Evolutionary conservation across 2,797 vertebrate genomes (phyloP).

Genomic region (Eospalax fontanierii): DNA sequence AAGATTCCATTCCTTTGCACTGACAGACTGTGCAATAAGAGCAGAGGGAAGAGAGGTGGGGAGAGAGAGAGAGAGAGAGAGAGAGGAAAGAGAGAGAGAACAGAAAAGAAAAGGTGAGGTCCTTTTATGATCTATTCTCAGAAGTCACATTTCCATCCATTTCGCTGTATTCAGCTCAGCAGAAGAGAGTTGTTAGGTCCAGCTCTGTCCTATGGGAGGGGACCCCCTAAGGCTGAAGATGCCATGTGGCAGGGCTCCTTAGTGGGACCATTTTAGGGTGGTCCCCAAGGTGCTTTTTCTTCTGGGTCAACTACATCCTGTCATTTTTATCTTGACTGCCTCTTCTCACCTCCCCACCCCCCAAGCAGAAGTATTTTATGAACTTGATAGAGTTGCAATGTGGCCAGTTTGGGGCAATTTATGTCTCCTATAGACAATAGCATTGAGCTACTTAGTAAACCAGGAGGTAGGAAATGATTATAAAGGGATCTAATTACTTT

Average conservation of each 20-base stretch:
- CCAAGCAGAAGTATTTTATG: conserved; percentile 41
- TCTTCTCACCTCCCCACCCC: background rate
- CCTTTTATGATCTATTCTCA: background rate
- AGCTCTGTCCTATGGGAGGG: background rate
- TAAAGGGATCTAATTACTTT: conserved; percentile 82
- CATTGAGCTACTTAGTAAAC: conserved; percentile 78
- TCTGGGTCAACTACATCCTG: background rate
- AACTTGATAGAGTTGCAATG: conserved; percentile 68
- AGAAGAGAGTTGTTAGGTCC: conserved; percentile 23
- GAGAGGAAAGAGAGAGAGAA: background rate
- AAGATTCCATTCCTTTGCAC: background rate
- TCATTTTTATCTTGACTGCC: background rate
- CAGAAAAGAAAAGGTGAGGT: background rate
- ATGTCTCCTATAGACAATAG: conserved; percentile 72
- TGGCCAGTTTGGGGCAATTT: conserved; percentile 74
- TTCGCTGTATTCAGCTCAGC: background rate
- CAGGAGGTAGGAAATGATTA: conserved; percentile 79
- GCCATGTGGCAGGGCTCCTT: background rate
- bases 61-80: background rate
- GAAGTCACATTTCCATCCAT: background rate
- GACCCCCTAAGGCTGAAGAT: background rate
- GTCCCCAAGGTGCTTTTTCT: background rate
- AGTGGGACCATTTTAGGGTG: background rate
- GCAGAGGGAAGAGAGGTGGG: background rate
- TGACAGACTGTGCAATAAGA: background rate